Conservation (phyloP, 2,797 vertebrate species). For the Gouania willdenowi region DNA sequence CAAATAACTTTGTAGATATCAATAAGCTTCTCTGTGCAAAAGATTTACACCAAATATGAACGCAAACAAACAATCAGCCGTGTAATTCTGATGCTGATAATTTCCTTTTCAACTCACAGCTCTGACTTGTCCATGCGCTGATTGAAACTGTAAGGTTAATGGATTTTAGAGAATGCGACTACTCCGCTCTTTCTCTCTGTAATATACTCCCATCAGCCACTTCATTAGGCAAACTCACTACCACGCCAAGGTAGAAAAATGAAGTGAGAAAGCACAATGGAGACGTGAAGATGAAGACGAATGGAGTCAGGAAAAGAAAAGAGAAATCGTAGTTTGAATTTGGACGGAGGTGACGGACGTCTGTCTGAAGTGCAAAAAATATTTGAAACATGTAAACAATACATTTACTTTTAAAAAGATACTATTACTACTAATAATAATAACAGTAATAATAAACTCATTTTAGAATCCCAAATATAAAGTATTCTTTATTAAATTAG, state of each 20-base stretch:
- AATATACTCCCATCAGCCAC: constrained; percentile 73
- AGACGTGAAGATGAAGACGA: constrained; percentile 43
- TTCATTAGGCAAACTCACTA: constrained; percentile 69
- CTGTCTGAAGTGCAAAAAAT: no score
- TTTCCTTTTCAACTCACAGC: constrained; percentile 45
- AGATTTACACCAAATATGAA: no score
- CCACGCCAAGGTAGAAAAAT: constrained; percentile 59
- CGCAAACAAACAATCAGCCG: no score
- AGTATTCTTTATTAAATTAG: no score
- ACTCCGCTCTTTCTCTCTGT: constrained; percentile 67
- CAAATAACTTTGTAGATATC: no score
- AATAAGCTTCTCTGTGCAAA: no score
- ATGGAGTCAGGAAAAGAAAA: constrained; percentile 34
- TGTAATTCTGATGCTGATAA: constrained; percentile 33
- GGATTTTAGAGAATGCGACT: constrained; percentile 70
- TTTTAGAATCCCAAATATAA: no score
- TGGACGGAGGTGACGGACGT: constrained; percentile 33
- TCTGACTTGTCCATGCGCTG: constrained; percentile 54
- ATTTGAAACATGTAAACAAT: no score
- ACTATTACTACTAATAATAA: no score
- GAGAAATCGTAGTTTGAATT: constrained; percentile 33
- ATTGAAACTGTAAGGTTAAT: constrained; percentile 73
- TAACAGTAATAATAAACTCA: no score
- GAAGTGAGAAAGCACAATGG: constrained; percentile 49
- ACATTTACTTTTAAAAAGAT: no score